Conservation (phyloP, 2,113 vertebrate genomes). For the Psettodes erumei region DNA sequence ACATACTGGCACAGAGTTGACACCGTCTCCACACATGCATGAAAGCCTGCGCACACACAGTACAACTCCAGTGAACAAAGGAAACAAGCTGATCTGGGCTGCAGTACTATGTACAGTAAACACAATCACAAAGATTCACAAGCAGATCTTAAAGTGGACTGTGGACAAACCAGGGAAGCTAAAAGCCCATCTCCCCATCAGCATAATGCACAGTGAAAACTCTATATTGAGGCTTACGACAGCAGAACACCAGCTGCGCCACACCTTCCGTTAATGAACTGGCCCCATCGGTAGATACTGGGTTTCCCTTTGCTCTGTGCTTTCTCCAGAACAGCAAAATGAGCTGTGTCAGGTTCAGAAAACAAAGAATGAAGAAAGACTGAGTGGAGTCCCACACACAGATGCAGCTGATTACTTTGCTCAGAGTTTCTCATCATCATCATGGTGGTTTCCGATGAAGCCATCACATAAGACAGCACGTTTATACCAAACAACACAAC, state of each 20-base stretch:
- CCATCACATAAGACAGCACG: background rate
- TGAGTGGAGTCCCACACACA: slow-evolving; percentile 30
- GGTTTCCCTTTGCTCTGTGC: slow-evolving; percentile 18
- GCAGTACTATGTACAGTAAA: slow-evolving; percentile 16
- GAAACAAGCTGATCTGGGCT: slow-evolving; percentile 17
- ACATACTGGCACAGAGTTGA: slow-evolving; percentile 56
- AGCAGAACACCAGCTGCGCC: slow-evolving; percentile 49
- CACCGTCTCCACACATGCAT: slow-evolving; percentile 24
- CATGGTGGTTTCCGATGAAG: slow-evolving; percentile 31
- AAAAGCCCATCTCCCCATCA: slow-evolving; percentile 35
- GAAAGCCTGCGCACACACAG: slow-evolving; percentile 2
- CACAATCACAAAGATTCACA: background rate
- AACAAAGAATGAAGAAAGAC: slow-evolving; percentile 43
- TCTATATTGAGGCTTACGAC: slow-evolving; percentile 47
- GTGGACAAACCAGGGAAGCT: slow-evolving; percentile 12
- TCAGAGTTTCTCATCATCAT: slow-evolving; percentile 34
- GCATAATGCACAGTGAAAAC: slow-evolving; percentile 16
- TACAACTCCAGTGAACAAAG: slow-evolving; percentile 27
- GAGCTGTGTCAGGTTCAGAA: slow-evolving; percentile 55
- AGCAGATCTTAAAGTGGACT: background rate
- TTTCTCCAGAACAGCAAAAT: slow-evolving; percentile 37
- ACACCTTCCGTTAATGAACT: slow-evolving; percentile 24
- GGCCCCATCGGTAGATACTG: slow-evolving; percentile 25
- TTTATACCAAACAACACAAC: background rate
- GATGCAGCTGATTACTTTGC: slow-evolving; percentile 37